Percentiles rank a stretch among this genome's conserved stretches.
Evolutionary conservation across 2,113 vertebrate species (phyloP).

Genomic region (Athene noctua): DNA sequence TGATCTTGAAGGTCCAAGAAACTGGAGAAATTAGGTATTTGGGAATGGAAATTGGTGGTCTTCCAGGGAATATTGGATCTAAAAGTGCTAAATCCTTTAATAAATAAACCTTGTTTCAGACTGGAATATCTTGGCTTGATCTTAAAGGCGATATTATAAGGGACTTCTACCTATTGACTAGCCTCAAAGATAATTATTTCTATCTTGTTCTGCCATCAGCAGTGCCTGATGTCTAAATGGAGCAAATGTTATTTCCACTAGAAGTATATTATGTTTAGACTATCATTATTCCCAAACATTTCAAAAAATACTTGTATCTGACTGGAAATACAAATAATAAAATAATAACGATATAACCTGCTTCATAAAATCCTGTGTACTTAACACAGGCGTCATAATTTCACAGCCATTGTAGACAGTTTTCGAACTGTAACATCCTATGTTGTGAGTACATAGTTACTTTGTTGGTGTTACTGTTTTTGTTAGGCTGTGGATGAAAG

Average conservation of each 20-base stretch:
- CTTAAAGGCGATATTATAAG: conserved; percentile 75
- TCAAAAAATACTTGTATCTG: conserved; percentile 19
- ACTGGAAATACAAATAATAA: conserved; percentile 5
- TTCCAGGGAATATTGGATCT: conserved; percentile 78
- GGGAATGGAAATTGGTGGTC: conserved; percentile 78
- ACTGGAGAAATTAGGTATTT: conserved; percentile 79
- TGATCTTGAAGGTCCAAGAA: conserved; percentile 65
- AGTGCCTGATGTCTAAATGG: conserved; percentile 50
- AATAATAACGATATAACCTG: not conserved
- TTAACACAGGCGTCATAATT: not conserved
- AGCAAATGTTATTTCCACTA: conserved; percentile 61
- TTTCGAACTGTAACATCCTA: not conserved
- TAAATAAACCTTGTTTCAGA: conserved; percentile 81
- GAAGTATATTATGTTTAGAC: conserved; percentile 56
- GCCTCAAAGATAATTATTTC: conserved; percentile 79
- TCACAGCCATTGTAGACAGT: not conserved
- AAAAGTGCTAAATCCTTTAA: conserved; percentile 82
- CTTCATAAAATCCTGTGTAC: not conserved
- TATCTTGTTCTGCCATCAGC: conserved; percentile 66
- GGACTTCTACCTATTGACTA: conserved; percentile 70
- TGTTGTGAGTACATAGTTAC: not conserved
- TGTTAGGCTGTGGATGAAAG: not conserved
- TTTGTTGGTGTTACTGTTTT: not conserved
- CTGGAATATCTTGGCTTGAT: conserved; percentile 85
- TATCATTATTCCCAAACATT: conserved; percentile 24